phyloP scores from a whole-genome alignment of 2,888 invertebrate species.

The Poecilus cupreus region DNA sequence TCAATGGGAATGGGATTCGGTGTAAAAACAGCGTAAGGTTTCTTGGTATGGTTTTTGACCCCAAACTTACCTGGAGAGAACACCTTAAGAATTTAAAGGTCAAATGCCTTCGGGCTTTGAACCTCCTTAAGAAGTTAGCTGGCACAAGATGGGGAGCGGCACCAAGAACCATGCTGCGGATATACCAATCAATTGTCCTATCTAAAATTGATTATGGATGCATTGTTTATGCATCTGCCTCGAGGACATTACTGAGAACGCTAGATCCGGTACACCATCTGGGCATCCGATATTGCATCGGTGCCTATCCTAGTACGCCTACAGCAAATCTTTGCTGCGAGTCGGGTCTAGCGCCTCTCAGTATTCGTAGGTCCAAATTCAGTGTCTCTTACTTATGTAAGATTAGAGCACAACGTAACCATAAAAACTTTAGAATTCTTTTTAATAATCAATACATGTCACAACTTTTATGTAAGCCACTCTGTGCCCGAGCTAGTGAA shows the following conservation, averaged over 20 bases:
- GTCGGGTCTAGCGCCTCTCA: neutral
- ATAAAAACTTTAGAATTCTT: too few species aligned
- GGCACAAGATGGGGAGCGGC: conserved; percentile 9
- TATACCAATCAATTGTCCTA: neutral
- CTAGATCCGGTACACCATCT: neutral
- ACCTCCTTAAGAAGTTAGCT: neutral
- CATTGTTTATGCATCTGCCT: neutral
- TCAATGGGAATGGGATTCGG: conserved; percentile 34
- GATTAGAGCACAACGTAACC: too few species aligned
- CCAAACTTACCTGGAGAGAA: conserved; percentile 61
- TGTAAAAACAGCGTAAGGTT: conserved; percentile 21
- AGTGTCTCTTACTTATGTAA: too few species aligned
- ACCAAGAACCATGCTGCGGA: neutral
- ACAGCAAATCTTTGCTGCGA: neutral
- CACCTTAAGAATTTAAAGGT: conserved; percentile 60
- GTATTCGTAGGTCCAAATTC: too few species aligned
- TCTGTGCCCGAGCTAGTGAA: neutral
- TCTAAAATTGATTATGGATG: conserved; percentile 3
- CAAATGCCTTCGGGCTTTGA: neutral
- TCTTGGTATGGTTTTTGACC: conserved; percentile 61
- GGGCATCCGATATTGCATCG: neutral
- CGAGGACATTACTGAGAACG: neutral
- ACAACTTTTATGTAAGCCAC: too few species aligned
- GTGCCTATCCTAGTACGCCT: neutral
- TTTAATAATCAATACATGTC: neutral